These are phyloP conservation scores for Catocala nupta DNA, from an alignment of 2,888 invertebrate genomes.

Conservation along the genomic window DNA sequence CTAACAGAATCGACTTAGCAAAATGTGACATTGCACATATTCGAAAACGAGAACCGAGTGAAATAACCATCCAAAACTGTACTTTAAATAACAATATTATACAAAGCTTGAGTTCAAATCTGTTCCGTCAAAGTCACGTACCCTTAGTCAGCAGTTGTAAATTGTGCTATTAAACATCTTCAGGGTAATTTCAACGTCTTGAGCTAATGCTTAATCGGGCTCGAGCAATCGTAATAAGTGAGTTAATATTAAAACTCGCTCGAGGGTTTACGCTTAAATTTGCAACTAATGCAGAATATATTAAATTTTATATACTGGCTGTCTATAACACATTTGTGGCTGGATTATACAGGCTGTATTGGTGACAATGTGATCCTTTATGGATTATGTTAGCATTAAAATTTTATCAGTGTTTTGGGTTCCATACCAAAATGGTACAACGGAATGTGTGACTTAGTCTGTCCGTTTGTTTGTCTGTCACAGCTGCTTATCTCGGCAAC, in stretches of 20 bases:
- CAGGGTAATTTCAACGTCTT: neutral
- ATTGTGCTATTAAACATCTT: slow-evolving; percentile 12
- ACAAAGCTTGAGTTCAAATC: neutral
- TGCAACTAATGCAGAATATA: neutral
- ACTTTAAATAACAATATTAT: neutral
- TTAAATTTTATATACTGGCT: no score
- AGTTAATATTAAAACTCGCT: neutral
- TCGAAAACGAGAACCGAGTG: neutral
- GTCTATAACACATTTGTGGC: no score
- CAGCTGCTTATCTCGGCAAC: no score
- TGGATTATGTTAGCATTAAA: no score
- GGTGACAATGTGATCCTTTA: no score
- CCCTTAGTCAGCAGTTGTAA: slow-evolving; percentile 9
- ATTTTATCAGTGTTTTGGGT: no score
- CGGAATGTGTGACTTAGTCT: no score
- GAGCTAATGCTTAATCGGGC: slow-evolving; percentile 4
- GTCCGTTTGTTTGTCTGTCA: no score
- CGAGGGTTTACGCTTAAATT: neutral
- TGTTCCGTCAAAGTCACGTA: slow-evolving; percentile 5
- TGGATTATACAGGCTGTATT: no score
- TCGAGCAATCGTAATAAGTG: neutral
- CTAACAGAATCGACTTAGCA: no score
- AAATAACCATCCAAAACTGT: neutral
- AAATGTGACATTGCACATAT: no score
- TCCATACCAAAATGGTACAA: no score